Evolutionary conservation across 2,888 invertebrate genomes (phyloP).

Genomic region (Phymatocera aterrima): DNA sequence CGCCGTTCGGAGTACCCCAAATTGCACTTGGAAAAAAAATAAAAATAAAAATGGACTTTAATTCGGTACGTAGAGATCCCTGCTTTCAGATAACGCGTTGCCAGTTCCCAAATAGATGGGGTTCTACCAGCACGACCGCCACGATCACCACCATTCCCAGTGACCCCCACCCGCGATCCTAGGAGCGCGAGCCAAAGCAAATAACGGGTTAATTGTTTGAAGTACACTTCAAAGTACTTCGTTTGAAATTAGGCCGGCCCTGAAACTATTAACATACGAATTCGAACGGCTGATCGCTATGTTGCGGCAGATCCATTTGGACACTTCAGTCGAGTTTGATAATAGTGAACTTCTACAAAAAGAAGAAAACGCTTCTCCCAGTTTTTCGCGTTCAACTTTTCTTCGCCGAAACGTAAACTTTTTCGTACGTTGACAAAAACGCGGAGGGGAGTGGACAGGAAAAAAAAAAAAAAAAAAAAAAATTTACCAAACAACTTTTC

Average conservation of each 20-base stretch:
- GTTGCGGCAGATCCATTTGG: neutral
- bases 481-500: neutral
- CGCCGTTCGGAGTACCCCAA: neutral
- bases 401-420: no score
- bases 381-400: no score
- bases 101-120: constrained; percentile 33
- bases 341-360: no score
- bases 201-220: constrained; percentile 43
- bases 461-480: neutral
- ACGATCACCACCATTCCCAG: constrained; percentile 5
- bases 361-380: no score
- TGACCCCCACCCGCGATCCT: constrained; percentile 15
- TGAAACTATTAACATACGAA: constrained; percentile 11
- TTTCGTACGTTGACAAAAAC: no score
- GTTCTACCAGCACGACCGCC: neutral
- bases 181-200: constrained; percentile 32
- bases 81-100: constrained; percentile 18
- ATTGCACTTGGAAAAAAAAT: neutral
- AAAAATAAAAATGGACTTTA: neutral
- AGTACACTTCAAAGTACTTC: constrained; percentile 40
- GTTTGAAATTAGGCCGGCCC: constrained; percentile 35
- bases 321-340: neutral
- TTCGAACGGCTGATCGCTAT: neutral
- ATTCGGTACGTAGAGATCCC: constrained; percentile 23
- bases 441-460: no score